phyloP scores from a whole-genome alignment of 2,797 vertebrate species.

The Stomatorhinus walkeri region DNA sequence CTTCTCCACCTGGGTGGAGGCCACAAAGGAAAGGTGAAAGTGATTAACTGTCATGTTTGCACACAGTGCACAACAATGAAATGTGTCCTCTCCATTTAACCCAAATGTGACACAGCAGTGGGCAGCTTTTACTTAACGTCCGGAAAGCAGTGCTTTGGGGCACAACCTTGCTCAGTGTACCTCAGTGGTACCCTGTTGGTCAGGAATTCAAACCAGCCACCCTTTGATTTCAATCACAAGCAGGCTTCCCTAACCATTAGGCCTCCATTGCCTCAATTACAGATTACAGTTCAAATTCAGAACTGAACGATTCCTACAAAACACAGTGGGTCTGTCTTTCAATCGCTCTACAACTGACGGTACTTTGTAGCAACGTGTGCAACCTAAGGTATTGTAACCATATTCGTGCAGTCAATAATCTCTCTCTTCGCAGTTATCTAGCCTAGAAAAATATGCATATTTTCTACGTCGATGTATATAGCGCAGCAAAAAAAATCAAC shows the following conservation, averaged over 20 bases:
- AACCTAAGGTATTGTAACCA: neutral
- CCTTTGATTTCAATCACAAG: neutral
- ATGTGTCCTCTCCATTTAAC: neutral
- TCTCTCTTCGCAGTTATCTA: neutral
- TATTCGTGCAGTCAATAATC: neutral
- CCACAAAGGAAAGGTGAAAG: neutral
- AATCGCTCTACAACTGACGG: neutral
- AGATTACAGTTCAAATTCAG: neutral
- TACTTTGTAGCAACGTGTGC: neutral
- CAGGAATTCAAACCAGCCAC: neutral
- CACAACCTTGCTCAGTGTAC: neutral
- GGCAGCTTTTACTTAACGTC: neutral
- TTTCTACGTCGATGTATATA: neutral
- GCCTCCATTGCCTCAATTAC: neutral
- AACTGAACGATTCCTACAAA: neutral
- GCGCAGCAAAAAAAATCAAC: neutral
- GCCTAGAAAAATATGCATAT: neutral
- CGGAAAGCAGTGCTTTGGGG: neutral
- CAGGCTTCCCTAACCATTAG: neutral
- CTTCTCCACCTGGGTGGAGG: conserved; percentile 40
- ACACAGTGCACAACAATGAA: neutral
- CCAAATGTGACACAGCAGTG: neutral
- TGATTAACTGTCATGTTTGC: neutral
- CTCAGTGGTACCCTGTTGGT: neutral
- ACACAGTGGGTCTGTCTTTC: neutral